Conservation (phyloP, 2,888 invertebrate species). For the Mesoligia furuncula region DNA sequence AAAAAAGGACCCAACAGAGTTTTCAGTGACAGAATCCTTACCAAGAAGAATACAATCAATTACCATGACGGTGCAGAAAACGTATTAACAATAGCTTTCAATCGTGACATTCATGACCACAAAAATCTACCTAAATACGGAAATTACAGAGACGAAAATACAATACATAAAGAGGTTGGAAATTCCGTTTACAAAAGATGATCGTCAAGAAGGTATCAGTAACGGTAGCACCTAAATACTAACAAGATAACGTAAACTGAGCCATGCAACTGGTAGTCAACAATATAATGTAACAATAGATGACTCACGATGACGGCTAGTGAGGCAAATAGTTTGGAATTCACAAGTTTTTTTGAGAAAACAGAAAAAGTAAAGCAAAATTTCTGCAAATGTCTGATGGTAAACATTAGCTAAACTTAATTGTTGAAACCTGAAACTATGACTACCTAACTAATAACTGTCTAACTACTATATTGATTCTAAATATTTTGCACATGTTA, state of each 20-base stretch:
- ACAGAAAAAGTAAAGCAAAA: neutral
- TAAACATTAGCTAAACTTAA: neutral
- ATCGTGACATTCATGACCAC: neutral
- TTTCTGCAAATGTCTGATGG: neutral
- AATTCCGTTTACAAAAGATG: constrained; percentile 22
- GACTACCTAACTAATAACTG: too few species aligned
- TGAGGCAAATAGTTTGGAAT: constrained; percentile 4
- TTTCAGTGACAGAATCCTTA: neutral
- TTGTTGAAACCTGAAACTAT: too few species aligned
- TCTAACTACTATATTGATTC: neutral
- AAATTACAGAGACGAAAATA: constrained; percentile 21
- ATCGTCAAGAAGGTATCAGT: constrained; percentile 28
- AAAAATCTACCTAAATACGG: constrained; percentile 18
- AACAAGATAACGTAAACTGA: constrained; percentile 45
- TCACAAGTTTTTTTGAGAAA: neutral
- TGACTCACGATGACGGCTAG: constrained; percentile 44
- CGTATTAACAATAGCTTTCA: neutral
- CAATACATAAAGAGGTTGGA: constrained; percentile 13
- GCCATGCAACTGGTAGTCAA: constrained; percentile 39
- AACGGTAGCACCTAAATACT: constrained; percentile 43
- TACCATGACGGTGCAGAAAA: neutral
- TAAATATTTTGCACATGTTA: too few species aligned
- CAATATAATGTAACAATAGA: constrained; percentile 51
- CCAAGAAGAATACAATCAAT: neutral
- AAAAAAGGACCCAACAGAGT: neutral